Percentiles rank a stretch among this genome's conserved stretches.
Conservation (phyloP, 2,888 invertebrate genomes). For the Drosophila paucipuncta region DNA sequence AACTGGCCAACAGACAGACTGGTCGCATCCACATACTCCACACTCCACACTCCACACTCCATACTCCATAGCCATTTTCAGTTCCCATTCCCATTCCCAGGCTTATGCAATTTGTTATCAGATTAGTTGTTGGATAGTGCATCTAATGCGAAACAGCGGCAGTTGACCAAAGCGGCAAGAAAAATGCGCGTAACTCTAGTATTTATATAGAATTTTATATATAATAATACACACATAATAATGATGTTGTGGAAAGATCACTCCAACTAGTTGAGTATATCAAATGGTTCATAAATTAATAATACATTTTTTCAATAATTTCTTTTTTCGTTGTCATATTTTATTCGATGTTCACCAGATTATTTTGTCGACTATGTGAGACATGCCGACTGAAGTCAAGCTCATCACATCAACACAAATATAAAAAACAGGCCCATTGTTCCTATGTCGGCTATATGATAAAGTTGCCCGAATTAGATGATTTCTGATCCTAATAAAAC, state of each 20-base stretch:
- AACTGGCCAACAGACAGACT: background rate
- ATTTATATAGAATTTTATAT: background rate
- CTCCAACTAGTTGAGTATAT: background rate
- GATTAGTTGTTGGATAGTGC: conserved; percentile 51
- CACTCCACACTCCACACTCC: background rate
- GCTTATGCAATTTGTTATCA: conserved; percentile 61
- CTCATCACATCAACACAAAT: background rate
- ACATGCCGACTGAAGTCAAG: background rate
- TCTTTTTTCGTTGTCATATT: background rate
- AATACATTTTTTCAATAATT: background rate
- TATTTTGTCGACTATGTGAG: background rate
- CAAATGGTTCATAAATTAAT: background rate
- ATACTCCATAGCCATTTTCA: background rate
- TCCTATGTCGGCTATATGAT: background rate
- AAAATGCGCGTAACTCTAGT: background rate
- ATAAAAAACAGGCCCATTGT: background rate
- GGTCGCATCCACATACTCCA: background rate
- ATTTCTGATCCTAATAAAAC: background rate
- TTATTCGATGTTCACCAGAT: background rate
- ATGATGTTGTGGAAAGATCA: background rate
- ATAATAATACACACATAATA: background rate
- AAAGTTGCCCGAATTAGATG: background rate
- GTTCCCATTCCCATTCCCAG: background rate
- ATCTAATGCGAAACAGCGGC: conserved; percentile 51
- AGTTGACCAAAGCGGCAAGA: background rate